A percentile compares a stretch with the other conserved stretches of the same genome.
Conservation (phyloP, 2,888 invertebrate species). For the Volucella inanis region DNA sequence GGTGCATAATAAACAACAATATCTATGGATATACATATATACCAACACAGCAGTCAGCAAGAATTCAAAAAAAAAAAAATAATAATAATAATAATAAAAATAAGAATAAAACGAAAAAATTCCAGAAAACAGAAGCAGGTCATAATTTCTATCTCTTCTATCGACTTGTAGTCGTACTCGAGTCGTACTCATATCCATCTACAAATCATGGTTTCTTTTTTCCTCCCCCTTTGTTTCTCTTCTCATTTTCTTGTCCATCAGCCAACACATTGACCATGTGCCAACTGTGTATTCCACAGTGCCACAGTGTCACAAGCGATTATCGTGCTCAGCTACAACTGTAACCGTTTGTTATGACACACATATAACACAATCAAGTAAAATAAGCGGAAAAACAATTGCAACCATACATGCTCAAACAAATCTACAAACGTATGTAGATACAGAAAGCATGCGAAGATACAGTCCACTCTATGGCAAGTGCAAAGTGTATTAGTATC, state of each 20-base stretch:
- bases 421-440: background rate
- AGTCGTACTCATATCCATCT: background rate
- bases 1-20: too few species aligned
- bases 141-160: constrained; percentile 60
- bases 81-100: too few species aligned
- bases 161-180: constrained; percentile 9
- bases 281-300: constrained; percentile 39
- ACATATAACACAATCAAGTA: constrained; percentile 57
- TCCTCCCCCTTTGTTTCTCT: background rate
- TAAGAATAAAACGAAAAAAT: background rate
- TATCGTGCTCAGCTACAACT: constrained; percentile 59
- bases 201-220: constrained; percentile 50
- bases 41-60: background rate
- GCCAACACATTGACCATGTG: constrained; percentile 58
- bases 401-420: background rate
- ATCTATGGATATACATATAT: too few species aligned
- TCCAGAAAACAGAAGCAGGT: constrained; percentile 61
- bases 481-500: too few species aligned
- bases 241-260: background rate
- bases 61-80: constrained; percentile 25
- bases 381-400: constrained; percentile 60
- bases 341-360: constrained; percentile 62
- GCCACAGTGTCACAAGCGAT: constrained; percentile 61
- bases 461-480: too few species aligned
- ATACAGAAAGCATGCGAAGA: too few species aligned